phyloP scores from a whole-genome alignment of 2,113 vertebrate species.

The Xiphophorus hellerii region DNA sequence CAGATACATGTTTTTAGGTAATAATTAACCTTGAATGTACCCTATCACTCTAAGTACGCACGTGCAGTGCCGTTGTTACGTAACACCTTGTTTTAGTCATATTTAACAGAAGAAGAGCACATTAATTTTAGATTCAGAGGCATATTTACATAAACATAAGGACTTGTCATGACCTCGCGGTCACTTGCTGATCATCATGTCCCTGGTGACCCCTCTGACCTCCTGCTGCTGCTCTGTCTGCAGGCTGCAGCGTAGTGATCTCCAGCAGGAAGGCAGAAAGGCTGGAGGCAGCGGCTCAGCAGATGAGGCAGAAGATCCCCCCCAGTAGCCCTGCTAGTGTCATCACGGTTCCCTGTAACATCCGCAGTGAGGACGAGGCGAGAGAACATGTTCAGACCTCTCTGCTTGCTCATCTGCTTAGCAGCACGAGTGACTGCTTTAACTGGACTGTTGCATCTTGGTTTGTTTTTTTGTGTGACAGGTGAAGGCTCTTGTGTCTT shows the following conservation, averaged over 20 bases:
- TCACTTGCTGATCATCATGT: neutral
- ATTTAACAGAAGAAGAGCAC: neutral
- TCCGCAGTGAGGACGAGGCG: constrained; percentile 91
- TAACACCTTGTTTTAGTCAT: neutral
- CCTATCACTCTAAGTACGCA: neutral
- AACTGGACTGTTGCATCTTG: neutral
- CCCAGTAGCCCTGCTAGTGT: constrained; percentile 70
- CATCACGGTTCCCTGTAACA: constrained; percentile 87
- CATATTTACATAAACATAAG: too few species aligned
- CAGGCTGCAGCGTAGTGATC: constrained; percentile 92
- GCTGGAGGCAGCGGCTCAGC: constrained; percentile 82
- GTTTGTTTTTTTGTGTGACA: constrained; percentile 51
- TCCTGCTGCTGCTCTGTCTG: neutral
- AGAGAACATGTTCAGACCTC: constrained; percentile 15
- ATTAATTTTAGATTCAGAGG: too few species aligned
- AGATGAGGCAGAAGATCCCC: constrained; percentile 78
- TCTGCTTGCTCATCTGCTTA: neutral
- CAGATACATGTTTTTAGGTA: neutral
- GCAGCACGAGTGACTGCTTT: rapidly evolving
- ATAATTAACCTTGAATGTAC: neutral
- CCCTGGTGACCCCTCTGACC: neutral
- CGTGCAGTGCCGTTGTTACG: too few species aligned
- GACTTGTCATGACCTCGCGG: too few species aligned
- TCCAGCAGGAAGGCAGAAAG: constrained; percentile 87
- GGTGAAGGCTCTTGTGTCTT: constrained; percentile 87